Evolutionary conservation across 2,888 invertebrate species (phyloP), one percentile per base, ranked within the genome.

Genomic region (Herminia tarsipennalis): DNA sequence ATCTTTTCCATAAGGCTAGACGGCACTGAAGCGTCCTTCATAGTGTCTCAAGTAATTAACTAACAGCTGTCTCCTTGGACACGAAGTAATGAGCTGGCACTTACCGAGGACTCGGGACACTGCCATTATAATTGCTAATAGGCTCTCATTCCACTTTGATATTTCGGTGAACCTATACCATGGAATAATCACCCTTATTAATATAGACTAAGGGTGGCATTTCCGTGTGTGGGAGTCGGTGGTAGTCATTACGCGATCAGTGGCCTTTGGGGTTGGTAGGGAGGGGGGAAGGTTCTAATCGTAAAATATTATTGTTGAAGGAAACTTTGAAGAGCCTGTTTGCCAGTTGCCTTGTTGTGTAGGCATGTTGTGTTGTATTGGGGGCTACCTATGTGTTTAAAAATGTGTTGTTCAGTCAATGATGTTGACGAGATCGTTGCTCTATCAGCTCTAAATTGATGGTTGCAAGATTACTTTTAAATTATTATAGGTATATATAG

Each of bases 51-150:
- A 67, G 54, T 64, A 56, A 70, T 60, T 65, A 66, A 52, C 63
- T 38, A 33, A 54, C 59, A 58, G 49, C 41, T 41, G 49, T 33
- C 44, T 22, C 28, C 47, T 41, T 33, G 33, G 37, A 48, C 63
- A 48, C 38, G 50, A 24, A 22, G 63, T 84, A 86, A 86, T 86
- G 83, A 86, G 84, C 84, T 70, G 86, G 73, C 81, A 86, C 86
- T 86, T 76, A 75, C 65, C 54, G 34, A 13, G 46, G 42, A 33
- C 33, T 28, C 46, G 70, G 70, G 73, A 77, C 81, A 76, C 64
- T 73, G 60, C 76, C 70, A 86, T 87, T 88, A 86, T 85, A 88
- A 88, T 87, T 87, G 86, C 84, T 87, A 86, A 87, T 88, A 83
- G 74, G 62, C 66, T 52, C 18, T 51, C 56, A 49, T 68, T 61